Evolutionary conservation across 2,797 vertebrate species (phyloP), one percentile per base, ranked within the genome.

Genomic region (Balearica regulorum): DNA sequence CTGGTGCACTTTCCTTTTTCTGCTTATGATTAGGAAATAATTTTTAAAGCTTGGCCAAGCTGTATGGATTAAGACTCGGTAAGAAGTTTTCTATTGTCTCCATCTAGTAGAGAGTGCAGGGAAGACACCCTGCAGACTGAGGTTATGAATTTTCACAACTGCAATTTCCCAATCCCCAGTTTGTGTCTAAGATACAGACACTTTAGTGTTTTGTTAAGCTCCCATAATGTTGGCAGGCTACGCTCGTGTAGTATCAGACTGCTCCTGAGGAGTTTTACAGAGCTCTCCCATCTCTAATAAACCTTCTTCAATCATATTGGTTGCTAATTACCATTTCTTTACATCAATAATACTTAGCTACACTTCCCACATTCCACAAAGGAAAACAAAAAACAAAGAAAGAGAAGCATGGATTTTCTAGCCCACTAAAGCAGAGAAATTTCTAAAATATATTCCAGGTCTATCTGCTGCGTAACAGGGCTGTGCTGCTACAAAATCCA

Each of bases 401-500:
- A 90, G n/a, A 64, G 57, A 82, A 57, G 19, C 54, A 10, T 76
- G 46, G 89, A 39, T 88, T 93, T 93, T 82, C 51, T 48, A 86
- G 69, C 46, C 41, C 37, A 87, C 55, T 77, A 57, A 65, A 29
- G 73, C 57, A 84, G 76, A 92, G 44, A 77, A 86, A 82, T 84
- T 93, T 87, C 39, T 90, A 78, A 93, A 80, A 94, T 57, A 68
- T 80, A 90, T 91, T 91, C 77, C 58, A 94, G 81, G 43, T 87
- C 41, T 68, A 24, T 89, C n/a, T 62, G 60, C 87, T 94, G 51
- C 48, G 58, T 77, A 89, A n/a, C 35, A 89, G 64, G 93, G 82
- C 65, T 82, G 57, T 73, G 78, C 87, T 96, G 55, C 80, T 82
- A 89, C 19, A 18, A 93, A 96, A 95, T 70, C 95, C 91, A 97